A percentile compares a stretch with the other conserved stretches of the same genome.
Evolutionary conservation across 2,888 invertebrate genomes (phyloP).

Genomic region (Zootermopsis nevadensis): DNA sequence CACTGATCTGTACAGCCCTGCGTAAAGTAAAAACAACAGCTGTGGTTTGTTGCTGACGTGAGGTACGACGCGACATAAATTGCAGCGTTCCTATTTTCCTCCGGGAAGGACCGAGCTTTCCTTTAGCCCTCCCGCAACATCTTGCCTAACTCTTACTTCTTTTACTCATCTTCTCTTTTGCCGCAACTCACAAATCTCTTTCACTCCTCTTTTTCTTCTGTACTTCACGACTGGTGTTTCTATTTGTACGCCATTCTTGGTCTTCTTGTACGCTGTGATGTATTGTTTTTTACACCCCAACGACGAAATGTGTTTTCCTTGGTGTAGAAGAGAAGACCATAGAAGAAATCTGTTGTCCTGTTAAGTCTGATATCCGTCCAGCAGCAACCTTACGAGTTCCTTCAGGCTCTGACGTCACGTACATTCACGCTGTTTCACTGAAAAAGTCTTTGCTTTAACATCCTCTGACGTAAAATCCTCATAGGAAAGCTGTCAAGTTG

Average conservation of each 20-base stretch:
- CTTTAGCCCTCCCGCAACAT: neutral
- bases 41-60: neutral
- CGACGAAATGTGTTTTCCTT: conserved; percentile 5
- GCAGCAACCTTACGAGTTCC: no score
- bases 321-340: neutral
- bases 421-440: no score
- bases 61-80: conserved; percentile 17
- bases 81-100: neutral
- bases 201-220: neutral
- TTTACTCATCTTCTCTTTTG: neutral
- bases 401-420: neutral
- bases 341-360: conserved; percentile 5
- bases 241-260: conserved; percentile 10
- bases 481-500: no score
- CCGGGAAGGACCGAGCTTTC: conserved; percentile 1
- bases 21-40: neutral
- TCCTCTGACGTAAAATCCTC: no score
- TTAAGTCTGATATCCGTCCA: neutral
- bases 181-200: conserved; percentile 10
- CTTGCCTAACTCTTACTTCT: neutral
- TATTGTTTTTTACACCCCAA: conserved; percentile 12
- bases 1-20: neutral
- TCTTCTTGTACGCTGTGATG: neutral
- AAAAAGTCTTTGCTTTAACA: no score
- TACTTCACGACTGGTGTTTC: neutral